Base-by-base conservation (phyloP, 2,888 invertebrate genomes). In the Folsomia candida region DNA sequence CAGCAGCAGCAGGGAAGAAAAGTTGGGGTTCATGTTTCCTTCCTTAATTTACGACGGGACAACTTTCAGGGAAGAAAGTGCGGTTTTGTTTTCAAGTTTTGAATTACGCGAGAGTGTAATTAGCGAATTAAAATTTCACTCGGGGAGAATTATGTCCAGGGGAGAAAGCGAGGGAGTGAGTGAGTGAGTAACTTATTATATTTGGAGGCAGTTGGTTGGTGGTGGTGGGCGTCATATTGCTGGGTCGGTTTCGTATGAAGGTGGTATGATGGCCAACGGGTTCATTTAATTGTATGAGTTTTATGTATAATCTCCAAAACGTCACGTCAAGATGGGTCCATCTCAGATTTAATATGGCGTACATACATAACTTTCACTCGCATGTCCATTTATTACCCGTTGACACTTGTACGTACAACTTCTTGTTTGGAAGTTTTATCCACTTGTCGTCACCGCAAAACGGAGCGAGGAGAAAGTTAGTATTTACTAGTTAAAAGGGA, bases 51-150 rank as follows among this genome's bases (percentile, higher is more conserved):
- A 57, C 57, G n/a, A 57, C 57, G n/a, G 18, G 54, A 20, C 54
- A 54, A 54, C 11, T 20, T 54, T 22, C 54, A 11, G 61, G 29
- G 61, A 59, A 18, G 14, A 62, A 62, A 6, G 18, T 64, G 63
- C 51, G 63, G 63, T 64, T 64, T 64, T 24, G 51, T 64, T 47
- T 54, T 64, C 47, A 64, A 64, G 63, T 64, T 64, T 47, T 18
- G 25, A 64, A 64, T 64, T 47, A 64, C 63, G 9, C 6, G 37
- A 47, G 4, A 37, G 4, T 22, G 63, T 64, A 64, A 64, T 64
- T 64, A 64, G 47, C 18, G 22, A 64, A 64, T 64, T 64, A 64
- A 64, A 64, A 64, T 64, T 64, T 64, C 24, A 64, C 2, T 28
- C n/a, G 20, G 47, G 6, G 3, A 37, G 14, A 37, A 37, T 37